phyloP scores from a whole-genome alignment of 2,888 invertebrate species.

The Theodoxus fluviatilis region DNA sequence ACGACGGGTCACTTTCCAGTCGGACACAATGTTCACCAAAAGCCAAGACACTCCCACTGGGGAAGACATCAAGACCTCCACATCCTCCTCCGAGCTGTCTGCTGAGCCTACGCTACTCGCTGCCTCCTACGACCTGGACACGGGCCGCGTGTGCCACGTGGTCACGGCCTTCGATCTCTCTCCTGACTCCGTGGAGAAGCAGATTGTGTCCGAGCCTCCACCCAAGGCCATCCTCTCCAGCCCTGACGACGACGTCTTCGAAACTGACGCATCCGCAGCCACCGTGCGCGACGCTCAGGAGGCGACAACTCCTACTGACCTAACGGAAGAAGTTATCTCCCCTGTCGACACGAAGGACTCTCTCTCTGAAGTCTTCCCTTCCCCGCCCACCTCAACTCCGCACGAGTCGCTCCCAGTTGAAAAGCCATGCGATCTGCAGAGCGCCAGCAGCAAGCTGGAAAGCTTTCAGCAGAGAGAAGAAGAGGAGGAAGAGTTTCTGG shows the following conservation, averaged over 20 bases:
- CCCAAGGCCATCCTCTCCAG: constrained; percentile 62
- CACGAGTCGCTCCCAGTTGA: constrained; percentile 37
- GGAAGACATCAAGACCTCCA: constrained; percentile 60
- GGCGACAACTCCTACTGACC: too few relatives aligned
- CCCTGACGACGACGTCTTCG: constrained; percentile 66
- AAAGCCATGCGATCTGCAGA: constrained; percentile 42
- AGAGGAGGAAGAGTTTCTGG: constrained; percentile 30
- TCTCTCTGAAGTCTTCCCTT: constrained; percentile 40
- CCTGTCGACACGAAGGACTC: constrained; percentile 29
- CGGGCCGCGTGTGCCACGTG: constrained; percentile 66
- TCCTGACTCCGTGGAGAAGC: constrained; percentile 62
- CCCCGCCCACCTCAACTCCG: constrained; percentile 54
- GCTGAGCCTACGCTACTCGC: constrained; percentile 84
- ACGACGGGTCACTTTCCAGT: constrained; percentile 53
- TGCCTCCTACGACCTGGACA: constrained; percentile 79
- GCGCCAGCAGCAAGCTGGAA: constrained; percentile 42
- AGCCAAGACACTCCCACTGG: constrained; percentile 47
- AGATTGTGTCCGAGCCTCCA: constrained; percentile 72
- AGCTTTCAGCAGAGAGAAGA: constrained; percentile 37
- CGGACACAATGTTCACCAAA: constrained; percentile 37
- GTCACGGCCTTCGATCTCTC: constrained; percentile 62
- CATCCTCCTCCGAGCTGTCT: constrained; percentile 83
- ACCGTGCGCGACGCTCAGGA: too few relatives aligned
- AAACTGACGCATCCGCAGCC: constrained; percentile 57
- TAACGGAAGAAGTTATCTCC: constrained; percentile 28